phyloP scores from a whole-genome alignment of 1,140 invertebrate species.

The Ruditapes philippinarum region DNA sequence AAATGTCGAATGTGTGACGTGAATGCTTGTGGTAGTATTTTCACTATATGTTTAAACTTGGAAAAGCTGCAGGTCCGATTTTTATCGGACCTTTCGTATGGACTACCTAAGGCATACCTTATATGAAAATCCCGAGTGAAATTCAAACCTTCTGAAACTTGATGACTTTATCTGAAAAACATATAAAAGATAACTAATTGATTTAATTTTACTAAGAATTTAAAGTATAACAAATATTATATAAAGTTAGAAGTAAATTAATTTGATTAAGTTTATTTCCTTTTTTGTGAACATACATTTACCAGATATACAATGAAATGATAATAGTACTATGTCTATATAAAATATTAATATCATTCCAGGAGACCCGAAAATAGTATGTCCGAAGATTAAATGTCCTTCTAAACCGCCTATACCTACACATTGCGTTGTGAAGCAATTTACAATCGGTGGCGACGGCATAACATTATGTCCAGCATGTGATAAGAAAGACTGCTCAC shows the following conservation, averaged over 20 bases:
- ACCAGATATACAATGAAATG: not conserved
- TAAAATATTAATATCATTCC: not conserved
- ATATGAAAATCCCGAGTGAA: no score
- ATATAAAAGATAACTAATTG: no score
- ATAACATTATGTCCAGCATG: slow-evolving; percentile 17
- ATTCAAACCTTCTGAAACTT: no score
- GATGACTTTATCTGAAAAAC: no score
- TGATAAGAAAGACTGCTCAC: not conserved
- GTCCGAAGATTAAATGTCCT: not conserved
- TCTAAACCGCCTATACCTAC: not conserved
- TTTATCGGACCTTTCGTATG: no score
- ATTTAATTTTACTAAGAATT: no score
- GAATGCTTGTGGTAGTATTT: slow-evolving; percentile 21
- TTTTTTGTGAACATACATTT: not conserved
- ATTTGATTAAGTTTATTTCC: no score
- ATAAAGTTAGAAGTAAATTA: not conserved
- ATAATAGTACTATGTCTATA: no score
- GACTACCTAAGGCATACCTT: no score
- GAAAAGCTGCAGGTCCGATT: no score
- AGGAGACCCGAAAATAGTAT: slow-evolving; percentile 1
- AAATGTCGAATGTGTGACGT: slow-evolving; percentile 38
- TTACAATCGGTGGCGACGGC: not conserved
- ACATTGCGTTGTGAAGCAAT: not conserved
- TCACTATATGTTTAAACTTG: no score
- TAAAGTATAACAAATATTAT: not conserved